Conservation (phyloP, 2,113 vertebrate genomes). For the Pogona vitticeps region DNA sequence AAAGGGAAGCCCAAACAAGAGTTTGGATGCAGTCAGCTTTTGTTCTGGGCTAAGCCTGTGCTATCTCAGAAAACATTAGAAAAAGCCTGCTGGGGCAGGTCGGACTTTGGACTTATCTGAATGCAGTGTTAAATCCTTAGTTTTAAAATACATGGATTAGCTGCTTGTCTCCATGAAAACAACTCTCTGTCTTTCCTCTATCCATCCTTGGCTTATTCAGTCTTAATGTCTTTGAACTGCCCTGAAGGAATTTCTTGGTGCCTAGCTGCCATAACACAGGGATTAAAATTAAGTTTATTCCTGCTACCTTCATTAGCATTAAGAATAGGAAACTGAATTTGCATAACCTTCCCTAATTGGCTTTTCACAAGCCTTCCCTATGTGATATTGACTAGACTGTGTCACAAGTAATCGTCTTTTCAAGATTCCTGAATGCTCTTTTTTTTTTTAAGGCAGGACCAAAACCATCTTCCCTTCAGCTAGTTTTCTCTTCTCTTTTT, state of each 20-base stretch:
- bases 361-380: background rate
- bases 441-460: background rate
- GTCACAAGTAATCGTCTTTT: background rate
- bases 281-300: background rate
- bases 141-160: background rate
- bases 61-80: background rate
- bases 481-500: background rate
- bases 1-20: too few species aligned
- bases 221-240: background rate
- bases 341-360: background rate
- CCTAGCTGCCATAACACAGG: background rate
- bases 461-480: background rate
- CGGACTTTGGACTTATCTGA: background rate
- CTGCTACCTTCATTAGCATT: background rate
- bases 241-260: background rate
- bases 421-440: background rate
- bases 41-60: background rate
- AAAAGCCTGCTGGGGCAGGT: background rate
- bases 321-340: background rate
- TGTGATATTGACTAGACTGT: background rate
- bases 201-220: background rate
- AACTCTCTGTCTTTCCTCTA: background rate
- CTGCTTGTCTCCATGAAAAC: background rate
- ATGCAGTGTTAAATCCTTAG: background rate
- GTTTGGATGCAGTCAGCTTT: background rate